Evolutionary conservation across 2,888 invertebrate genomes (phyloP), one percentile per base, ranked within the genome.

Genomic region (Agrilus mali): DNA sequence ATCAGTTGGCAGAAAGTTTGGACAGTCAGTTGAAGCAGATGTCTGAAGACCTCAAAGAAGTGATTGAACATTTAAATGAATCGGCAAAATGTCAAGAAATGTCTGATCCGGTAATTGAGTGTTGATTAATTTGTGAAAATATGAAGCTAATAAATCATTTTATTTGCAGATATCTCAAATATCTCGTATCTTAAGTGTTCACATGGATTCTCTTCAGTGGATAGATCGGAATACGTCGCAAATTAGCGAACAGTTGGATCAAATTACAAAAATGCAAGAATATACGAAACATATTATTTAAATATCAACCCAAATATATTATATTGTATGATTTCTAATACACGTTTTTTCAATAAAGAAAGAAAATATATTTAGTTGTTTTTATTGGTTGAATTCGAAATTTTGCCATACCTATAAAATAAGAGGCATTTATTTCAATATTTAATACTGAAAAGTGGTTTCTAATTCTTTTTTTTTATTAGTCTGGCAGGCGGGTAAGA

Each of bases 141-240:
- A n/a, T 8, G 3, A 3, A 3, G 7, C 36, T 35, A 41, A n/a
- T 31, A 20, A 37, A 16, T 42, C 42, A 42, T 53, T 55, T 54
- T 42, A 50, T 47, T 74, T 72, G 34, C 71, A 86, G 83, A 83
- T 94, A 38, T 83, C 86, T 7, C 93, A 94, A 70, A 88, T 96
- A 52, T 86, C 90, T 1, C 86, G 88, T 52, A 94, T 96, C 50
- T 70, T 96, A 4, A 95, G 94, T 68, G 92, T 94, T 0, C 96
- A 96, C 62, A 94, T 94, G 85, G 92, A 90, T 38, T 92, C 93
- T 0, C 73, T 96, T 60, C 90, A 94, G 55, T 95, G 93, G 93
- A 80, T 96, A 35, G 94, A 95, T 61, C 80, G 83, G 50, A 86
- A 86, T 43, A 83, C 89, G 4, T 77, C 80, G 0, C 74, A 82